A percentile compares a stretch with the other conserved stretches of the same genome.
Evolutionary conservation across 1,140 invertebrate genomes (phyloP).

Genomic region (Dinoponera quadriceps): DNA sequence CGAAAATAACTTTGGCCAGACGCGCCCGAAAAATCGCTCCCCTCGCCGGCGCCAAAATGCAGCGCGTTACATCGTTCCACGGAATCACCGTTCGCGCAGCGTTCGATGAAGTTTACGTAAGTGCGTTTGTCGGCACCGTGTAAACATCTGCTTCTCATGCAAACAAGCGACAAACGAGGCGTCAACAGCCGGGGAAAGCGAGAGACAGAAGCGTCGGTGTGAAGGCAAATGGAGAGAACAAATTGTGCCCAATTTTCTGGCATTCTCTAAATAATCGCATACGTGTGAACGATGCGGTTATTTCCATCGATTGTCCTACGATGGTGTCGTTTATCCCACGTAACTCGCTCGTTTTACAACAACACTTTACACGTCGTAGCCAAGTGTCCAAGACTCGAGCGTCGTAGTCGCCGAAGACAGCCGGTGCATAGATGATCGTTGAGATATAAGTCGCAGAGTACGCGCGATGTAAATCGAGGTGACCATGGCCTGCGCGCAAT

Average conservation of each 20-base stretch:
- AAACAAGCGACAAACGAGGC: constrained; percentile 20
- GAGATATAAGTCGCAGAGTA: constrained; percentile 45
- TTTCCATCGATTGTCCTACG: too few relatives aligned
- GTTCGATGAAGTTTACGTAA: constrained; percentile 51
- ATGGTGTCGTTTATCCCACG: too few relatives aligned
- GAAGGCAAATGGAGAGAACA: neutral
- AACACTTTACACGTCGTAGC: neutral
- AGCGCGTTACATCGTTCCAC: constrained; percentile 5
- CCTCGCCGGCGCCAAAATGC: constrained; percentile 41
- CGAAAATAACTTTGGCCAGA: too few relatives aligned
- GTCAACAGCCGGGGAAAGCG: constrained; percentile 28
- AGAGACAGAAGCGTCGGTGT: neutral
- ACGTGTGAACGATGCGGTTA: too few relatives aligned
- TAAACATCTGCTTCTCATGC: constrained; percentile 47
- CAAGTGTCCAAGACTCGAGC: constrained; percentile 5
- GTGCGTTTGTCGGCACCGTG: constrained; percentile 34
- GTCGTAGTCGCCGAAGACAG: constrained; percentile 29
- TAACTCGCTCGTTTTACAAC: neutral
- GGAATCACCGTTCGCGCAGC: constrained; percentile 13
- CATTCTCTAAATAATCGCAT: too few relatives aligned
- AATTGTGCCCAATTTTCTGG: too few relatives aligned
- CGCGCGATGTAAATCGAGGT: constrained; percentile 49
- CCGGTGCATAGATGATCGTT: constrained; percentile 41
- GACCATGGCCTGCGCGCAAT: constrained; percentile 58
- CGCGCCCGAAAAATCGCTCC: too few relatives aligned